A percentile compares a stretch with the other conserved stretches of the same genome.
phyloP scores from a whole-genome alignment of 2,888 invertebrate genomes.

The Craniophora ligustri region DNA sequence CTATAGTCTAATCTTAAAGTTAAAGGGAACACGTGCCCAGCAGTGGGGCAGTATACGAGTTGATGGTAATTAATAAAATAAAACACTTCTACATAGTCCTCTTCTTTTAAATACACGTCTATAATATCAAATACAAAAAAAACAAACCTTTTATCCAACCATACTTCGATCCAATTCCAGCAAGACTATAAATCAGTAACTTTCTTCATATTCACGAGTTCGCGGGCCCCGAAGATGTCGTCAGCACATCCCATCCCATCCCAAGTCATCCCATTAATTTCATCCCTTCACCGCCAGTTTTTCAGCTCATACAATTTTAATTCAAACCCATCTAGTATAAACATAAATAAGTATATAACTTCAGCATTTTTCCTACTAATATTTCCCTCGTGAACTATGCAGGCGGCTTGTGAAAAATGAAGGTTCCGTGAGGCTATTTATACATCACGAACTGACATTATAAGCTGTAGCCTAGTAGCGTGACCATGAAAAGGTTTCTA shows the following conservation, averaged over 20 bases:
- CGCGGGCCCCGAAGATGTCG: constrained; percentile 43
- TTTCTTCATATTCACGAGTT: constrained; percentile 51
- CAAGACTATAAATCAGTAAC: constrained; percentile 45
- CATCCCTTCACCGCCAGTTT: constrained; percentile 50
- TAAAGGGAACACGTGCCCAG: too few species aligned
- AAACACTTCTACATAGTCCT: too few species aligned
- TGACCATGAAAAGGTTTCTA: too few species aligned
- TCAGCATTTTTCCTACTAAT: constrained; percentile 79
- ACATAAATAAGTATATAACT: constrained; percentile 71
- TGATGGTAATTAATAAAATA: too few species aligned
- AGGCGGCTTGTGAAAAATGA: constrained; percentile 80
- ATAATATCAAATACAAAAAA: too few species aligned
- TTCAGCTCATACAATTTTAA: constrained; percentile 58
- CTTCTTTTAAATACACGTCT: too few species aligned
- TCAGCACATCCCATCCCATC: constrained; percentile 35
- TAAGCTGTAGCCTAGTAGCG: too few species aligned
- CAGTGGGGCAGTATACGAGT: too few species aligned
- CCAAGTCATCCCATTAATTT: constrained; percentile 49
- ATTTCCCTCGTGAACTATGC: constrained; percentile 82
- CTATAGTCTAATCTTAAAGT: too few species aligned
- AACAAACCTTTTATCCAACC: constrained; percentile 25
- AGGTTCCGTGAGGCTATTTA: constrained; percentile 57
- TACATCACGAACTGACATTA: too few species aligned
- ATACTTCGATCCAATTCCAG: too few species aligned
- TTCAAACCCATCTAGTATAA: constrained; percentile 51